Base-by-base conservation (phyloP, 2,113 vertebrate species). In the Myrmecobius fasciatus region DNA sequence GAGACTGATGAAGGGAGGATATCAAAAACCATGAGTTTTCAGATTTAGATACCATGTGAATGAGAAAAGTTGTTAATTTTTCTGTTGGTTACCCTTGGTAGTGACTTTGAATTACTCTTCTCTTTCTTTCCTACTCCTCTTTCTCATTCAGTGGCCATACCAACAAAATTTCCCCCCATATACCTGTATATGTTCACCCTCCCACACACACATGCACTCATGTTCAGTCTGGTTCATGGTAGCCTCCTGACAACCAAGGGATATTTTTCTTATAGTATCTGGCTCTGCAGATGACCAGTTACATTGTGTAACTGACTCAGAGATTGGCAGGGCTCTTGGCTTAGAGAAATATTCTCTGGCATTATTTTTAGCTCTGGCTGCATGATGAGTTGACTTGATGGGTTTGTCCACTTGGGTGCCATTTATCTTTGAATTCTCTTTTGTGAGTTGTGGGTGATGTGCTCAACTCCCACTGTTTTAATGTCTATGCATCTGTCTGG, bases 321-420 rank as follows among this genome's bases (percentile, higher is more conserved):
- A 83, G n/a, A 83, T 17, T 83, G 67, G n/a, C 67, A 83, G 20
- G n/a, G 67, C 17, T 83, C 1, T 90, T 49, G 89, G 47, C 89
- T 49, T 90, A 11, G 89, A 47, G 46, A 47, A 90, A 51, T 3
- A 5, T n/a, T 97, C 97, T 96, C 96, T 96, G 95, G 96, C 96
- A 98, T 97, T 98, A 52, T 97, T 96, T 98, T 98, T 96, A 95
- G 93, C 96, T 98, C 95, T 97, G 98, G 95, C 91, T 88, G 0
- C 91, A 95, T 98, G 98, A 97, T 95, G 97, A 83, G 94, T 94
- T 97, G 96, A 97, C 96, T 98, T 96, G 91, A 91, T 90, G 95
- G 92, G 94, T 98, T 98, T 97, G 96, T 97, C 96, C 97, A 97
- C 92, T 91, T 95, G 97, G 96, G 97, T 95, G 96, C 92, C 93